Evolutionary conservation across 1,140 invertebrate species (phyloP).

Genomic region (Trigoniulus corallinus): DNA sequence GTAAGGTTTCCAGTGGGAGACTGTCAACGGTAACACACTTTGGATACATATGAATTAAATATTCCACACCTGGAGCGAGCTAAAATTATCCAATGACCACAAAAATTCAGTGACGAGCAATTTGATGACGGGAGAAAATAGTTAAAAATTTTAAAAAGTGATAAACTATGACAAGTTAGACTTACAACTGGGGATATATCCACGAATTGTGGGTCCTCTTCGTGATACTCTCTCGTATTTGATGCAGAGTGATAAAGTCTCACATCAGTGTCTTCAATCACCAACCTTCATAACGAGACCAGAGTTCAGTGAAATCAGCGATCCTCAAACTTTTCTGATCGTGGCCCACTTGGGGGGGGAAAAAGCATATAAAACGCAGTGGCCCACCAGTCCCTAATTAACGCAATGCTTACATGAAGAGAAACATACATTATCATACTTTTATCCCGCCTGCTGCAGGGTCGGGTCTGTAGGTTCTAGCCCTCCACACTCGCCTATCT

Average conservation of each 20-base stretch:
- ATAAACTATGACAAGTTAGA: no score
- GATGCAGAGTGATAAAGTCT: conserved; percentile 62
- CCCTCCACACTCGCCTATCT: no score
- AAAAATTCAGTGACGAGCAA: conserved; percentile 1
- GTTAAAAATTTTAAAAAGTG: no score
- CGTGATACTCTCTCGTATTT: conserved; percentile 69
- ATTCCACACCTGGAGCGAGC: conserved; percentile 46
- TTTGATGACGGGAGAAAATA: not conserved
- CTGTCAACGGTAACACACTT: conserved; percentile 49
- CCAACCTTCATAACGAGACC: conserved; percentile 33
- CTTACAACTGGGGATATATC: conserved; percentile 40
- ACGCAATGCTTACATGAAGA: no score
- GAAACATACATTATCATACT: no score
- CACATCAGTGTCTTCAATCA: conserved; percentile 44
- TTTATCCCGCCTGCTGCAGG: no score
- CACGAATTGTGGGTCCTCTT: conserved; percentile 55
- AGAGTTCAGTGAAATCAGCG: no score
- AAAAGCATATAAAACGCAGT: no score
- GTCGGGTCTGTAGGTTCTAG: no score
- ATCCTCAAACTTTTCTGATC: no score
- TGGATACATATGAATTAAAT: conserved; percentile 55
- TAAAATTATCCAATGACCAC: conserved; percentile 12
- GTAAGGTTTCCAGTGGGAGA: conserved; percentile 31
- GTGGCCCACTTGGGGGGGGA: no score
- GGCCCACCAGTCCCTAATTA: no score